Base-by-base conservation (phyloP, 2,113 vertebrate genomes). In the Taurulus bubalis region DNA sequence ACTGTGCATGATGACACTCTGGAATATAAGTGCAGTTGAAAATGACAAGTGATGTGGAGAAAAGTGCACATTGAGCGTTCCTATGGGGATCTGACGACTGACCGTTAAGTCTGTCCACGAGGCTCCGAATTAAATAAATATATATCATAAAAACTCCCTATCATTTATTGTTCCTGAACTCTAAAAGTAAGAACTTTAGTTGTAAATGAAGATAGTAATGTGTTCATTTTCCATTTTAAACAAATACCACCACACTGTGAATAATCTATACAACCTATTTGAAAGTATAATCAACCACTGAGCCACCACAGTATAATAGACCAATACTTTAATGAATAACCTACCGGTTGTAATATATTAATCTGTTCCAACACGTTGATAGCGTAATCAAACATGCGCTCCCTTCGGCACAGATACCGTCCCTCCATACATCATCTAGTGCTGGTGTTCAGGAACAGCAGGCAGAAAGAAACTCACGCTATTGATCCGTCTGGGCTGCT, bases 331-430 rank as follows among this genome's bases (percentile, higher is more conserved):
- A 79, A 55, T 66, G 2, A 67, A 69, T 20, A 45, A 62, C 58
- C 38, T 40, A 38, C 55, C 1, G 2, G 65, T 47, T 40, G 32
- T 55, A n/a, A 83, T 81, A 72, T 47, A 83, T 71, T 56, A 75
- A 77, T 74, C 18, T 77, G 64, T 62, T 49, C 14, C 79, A 77
- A 74, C 49, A 55, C 18, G 47, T 79, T 82, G 59, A 75, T 28
- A 28, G 56, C 20, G 18, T 75, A 77, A 80, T 83, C 56, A 83
- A 49, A 32, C 9, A 55, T 60, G 15, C 3, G 3, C 14, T 65
- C 59, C 67, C 24, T 34, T 32, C 12, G 18, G 65, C 77, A 74
- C 32, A 7, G 32, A 12, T 53, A n/a, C 30, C 1, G 9, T 40
- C 28, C 16, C 40, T 65, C 71, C 0, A 78, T 80, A n/a, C 18